phyloP scores from a whole-genome alignment of 2,797 vertebrate species.

The Mormyrops boulengeri region DNA sequence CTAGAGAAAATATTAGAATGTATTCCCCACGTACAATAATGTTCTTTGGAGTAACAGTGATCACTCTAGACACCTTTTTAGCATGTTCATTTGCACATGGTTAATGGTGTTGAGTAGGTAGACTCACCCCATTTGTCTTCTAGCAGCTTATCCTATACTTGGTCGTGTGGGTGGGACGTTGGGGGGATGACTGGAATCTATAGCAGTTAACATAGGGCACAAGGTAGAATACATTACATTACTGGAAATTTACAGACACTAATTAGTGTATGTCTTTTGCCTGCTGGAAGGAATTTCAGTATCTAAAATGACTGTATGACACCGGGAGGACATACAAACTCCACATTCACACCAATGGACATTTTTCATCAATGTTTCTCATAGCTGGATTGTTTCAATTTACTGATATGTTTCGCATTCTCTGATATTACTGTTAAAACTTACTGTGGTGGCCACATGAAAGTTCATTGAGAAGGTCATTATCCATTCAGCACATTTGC shows the following conservation, averaged over 20 bases:
- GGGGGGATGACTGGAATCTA: not conserved
- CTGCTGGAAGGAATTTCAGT: not conserved
- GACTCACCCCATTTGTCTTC: not conserved
- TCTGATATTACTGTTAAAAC: not conserved
- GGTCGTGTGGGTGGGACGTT: not conserved
- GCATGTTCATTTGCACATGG: not conserved
- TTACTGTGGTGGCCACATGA: not conserved
- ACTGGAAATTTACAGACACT: not conserved
- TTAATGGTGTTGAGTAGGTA: not conserved
- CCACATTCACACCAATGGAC: not conserved
- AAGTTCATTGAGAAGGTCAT: not conserved
- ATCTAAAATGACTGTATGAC: not conserved
- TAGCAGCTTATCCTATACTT: not conserved
- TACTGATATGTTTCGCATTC: not conserved
- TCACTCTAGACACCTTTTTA: not conserved
- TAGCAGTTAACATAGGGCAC: not conserved
- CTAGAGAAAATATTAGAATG: not conserved
- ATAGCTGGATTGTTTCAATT: not conserved
- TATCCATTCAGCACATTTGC: not conserved
- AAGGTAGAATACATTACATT: not conserved
- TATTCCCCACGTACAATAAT: not conserved
- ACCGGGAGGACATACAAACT: not conserved
- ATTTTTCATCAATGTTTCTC: not conserved
- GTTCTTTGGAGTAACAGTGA: not conserved
- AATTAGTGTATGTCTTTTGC: not conserved